A percentile compares a stretch with the other conserved stretches of the same genome.
These are phyloP conservation scores for Philaethria dido DNA, from an alignment of 2,888 invertebrate genomes.

Conservation along the genomic window DNA sequence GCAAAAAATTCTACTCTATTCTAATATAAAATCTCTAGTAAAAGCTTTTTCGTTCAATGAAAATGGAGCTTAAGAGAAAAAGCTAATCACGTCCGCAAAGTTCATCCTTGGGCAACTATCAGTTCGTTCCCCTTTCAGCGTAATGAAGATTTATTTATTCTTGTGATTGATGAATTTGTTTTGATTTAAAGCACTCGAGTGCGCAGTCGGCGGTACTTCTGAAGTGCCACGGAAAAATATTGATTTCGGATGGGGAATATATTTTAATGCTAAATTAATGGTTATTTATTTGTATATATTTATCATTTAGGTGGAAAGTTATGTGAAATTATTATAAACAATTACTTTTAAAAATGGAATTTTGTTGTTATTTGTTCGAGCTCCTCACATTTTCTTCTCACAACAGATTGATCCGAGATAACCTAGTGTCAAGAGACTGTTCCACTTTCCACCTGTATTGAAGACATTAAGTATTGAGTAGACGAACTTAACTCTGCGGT, in stretches of 20 bases:
- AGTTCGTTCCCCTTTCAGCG: conserved; percentile 40
- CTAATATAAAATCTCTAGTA: too few species aligned
- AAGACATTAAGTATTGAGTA: too few species aligned
- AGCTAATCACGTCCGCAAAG: conserved; percentile 26
- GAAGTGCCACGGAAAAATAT: conserved; percentile 19
- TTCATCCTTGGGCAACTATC: conserved; percentile 42
- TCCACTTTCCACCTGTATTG: too few species aligned
- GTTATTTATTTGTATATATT: background rate
- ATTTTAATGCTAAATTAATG: conserved; percentile 1
- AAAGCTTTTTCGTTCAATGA: background rate
- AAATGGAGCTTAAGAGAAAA: conserved; percentile 2
- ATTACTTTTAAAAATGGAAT: too few species aligned
- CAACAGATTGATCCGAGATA: too few species aligned
- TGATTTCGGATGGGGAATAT: background rate
- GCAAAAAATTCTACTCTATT: too few species aligned
- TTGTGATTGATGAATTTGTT: conserved; percentile 35
- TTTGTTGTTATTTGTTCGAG: too few species aligned
- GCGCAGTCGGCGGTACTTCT: conserved; percentile 16
- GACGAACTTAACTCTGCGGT: too few species aligned
- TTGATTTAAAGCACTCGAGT: conserved; percentile 30
- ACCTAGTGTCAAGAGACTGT: too few species aligned
- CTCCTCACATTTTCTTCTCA: too few species aligned
- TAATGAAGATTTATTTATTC: conserved; percentile 39
- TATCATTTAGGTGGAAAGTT: too few species aligned
- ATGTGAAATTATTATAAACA: too few species aligned